Base-by-base conservation (phyloP, 2,797 vertebrate species). In the Sternarchorhynchus goeldii region DNA sequence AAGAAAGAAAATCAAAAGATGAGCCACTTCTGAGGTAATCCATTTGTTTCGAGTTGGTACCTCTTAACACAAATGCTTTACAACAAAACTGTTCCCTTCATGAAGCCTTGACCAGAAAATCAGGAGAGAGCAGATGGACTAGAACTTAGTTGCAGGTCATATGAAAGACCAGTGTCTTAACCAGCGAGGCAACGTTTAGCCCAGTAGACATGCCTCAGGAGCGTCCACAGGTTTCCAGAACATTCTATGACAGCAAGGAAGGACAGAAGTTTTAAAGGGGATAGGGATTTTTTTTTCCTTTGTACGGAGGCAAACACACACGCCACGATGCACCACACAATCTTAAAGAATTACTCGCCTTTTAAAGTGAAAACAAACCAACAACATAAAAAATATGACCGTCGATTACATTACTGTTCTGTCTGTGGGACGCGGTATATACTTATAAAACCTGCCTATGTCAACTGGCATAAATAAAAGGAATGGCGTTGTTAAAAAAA, bases 401-500 rank as follows among this genome's bases (percentile, higher is more conserved):
- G 79, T 74, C 86, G 92, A 91, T 93, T 93, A 94, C 87, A 91
- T 94, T 91, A 93, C 88, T 87, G 87, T 88, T 90, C 85, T 85
- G 86, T 90, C 90, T 86, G 87, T 80, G 85, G 88, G 86, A 91
- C 85, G 89, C 85, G 90, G 90, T 87, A 86, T 90, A 91, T 73
- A n/a, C n/a, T 90, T 94, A 94, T 94, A 95, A 96, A 96, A 95
- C 91, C 90, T 92, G 92, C 92, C 92, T 87, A 87, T 90, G 87
- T 89, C 84, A 88, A 92, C 88, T 90, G 91, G 92, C 92, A 94
- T 95, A 94, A 94, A 94, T 93, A 96, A 95, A 95, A 96, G 94
- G 93, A 96, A 95, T 95, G 94, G 94, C 93, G 81, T 92, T 92
- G 93, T 92, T 95, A 95, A 94, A 94, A 91, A 91, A 91, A 85